phyloP scores from a whole-genome alignment of 2,797 vertebrate genomes.

The Gymnoscopelus microlampas region DNA sequence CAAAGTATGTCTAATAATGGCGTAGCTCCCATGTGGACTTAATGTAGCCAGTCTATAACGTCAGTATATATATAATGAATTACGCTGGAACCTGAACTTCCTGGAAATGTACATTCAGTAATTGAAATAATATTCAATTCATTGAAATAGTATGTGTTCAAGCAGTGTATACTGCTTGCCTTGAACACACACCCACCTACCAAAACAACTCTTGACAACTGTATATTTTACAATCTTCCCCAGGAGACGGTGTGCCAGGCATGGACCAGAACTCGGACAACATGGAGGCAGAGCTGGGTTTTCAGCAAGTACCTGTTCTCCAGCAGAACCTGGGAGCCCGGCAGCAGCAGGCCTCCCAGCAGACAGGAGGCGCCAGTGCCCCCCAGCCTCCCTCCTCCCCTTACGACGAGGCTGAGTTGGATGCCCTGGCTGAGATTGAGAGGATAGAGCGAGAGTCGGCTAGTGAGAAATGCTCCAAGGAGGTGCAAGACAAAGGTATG shows the following conservation, averaged over 20 bases:
- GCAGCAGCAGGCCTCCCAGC: conserved; percentile 75
- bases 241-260: conserved; percentile 88
- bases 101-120: too few species aligned
- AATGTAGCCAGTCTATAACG: too few species aligned
- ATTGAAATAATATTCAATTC: too few species aligned
- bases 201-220: too few species aligned
- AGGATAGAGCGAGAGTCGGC: conserved; percentile 97
- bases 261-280: conserved; percentile 93
- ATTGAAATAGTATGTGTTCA: too few species aligned
- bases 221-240: conserved; percentile 66
- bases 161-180: too few species aligned
- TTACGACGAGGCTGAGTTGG: conserved; percentile 94
- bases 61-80: too few species aligned
- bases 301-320: conserved; percentile 91
- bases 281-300: conserved; percentile 85
- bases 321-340: conserved; percentile 89
- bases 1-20: too few species aligned
- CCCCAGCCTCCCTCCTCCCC: conserved; percentile 84
- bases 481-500: conserved; percentile 98
- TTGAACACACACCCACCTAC: too few species aligned
- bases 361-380: conserved; percentile 73
- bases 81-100: too few species aligned
- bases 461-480: conserved; percentile 96
- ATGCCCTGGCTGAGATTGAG: conserved; percentile 97
- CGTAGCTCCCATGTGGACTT: too few species aligned